These are phyloP conservation scores for Manacus vitellinus DNA, from an alignment of 2,113 vertebrate genomes.

Conservation along the genomic window DNA sequence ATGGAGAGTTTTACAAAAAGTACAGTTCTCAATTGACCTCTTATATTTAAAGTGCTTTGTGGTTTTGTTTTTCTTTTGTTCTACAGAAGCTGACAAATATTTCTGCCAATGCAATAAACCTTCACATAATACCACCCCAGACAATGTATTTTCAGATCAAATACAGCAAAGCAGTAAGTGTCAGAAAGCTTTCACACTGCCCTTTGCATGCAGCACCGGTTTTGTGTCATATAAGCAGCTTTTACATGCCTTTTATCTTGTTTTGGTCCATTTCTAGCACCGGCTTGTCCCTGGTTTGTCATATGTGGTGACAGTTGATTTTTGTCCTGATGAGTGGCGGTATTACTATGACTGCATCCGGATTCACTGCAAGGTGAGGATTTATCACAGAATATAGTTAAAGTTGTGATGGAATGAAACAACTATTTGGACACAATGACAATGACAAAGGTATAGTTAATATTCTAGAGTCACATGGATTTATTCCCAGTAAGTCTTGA, in stretches of 20 bases:
- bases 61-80: conserved; percentile 18
- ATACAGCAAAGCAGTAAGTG: conserved; percentile 86
- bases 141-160: conserved; percentile 88
- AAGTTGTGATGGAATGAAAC: background rate
- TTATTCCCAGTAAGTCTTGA: background rate
- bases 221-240: background rate
- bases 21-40: background rate
- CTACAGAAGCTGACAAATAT: conserved; percentile 88
- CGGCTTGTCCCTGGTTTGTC: conserved; percentile 88
- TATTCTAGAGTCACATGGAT: background rate
- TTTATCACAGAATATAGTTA: background rate
- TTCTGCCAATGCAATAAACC: conserved; percentile 78
- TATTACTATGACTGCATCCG: conserved; percentile 92
- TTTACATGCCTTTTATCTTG: background rate
- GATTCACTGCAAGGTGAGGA: conserved; percentile 87
- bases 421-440: background rate
- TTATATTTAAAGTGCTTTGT: background rate
- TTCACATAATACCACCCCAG: conserved; percentile 89
- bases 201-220: background rate
- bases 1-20: background rate
- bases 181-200: background rate
- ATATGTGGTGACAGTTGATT: conserved; percentile 78
- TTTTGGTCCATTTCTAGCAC: conserved; percentile 73
- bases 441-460: background rate
- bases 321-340: conserved; percentile 89